Conservation (phyloP, 1,140 invertebrate species). For the Ostrea denselamellosa region DNA sequence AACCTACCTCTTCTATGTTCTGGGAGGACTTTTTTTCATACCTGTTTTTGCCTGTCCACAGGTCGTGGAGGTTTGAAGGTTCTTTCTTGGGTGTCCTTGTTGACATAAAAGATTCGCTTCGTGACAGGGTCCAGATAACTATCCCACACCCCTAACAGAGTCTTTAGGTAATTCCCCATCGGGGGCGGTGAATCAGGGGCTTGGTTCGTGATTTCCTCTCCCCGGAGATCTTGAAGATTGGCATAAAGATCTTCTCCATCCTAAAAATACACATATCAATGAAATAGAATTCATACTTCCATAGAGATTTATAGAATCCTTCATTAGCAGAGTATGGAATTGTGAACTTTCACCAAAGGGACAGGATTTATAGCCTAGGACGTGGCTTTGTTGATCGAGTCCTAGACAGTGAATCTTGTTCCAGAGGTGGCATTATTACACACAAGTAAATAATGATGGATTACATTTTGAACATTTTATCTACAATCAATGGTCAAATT, state of each 20-base stretch:
- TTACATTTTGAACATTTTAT: no score
- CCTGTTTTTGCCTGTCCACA: slow-evolving; percentile 55
- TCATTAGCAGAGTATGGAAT: no score
- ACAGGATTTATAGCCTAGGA: no score
- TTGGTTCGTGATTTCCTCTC: neutral
- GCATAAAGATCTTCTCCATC: slow-evolving; percentile 46
- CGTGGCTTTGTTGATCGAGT: no score
- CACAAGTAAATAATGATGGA: no score
- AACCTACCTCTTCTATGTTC: neutral
- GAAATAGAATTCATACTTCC: neutral
- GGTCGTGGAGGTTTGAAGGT: slow-evolving; percentile 67
- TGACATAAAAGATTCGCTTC: slow-evolving; percentile 62
- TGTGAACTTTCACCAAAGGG: no score
- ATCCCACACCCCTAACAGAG: slow-evolving; percentile 64
- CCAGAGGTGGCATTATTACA: no score
- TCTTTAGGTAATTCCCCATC: slow-evolving; percentile 57
- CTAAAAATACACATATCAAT: slow-evolving; percentile 34
- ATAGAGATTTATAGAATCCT: no score
- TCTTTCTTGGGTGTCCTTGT: slow-evolving; percentile 64
- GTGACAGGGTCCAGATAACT: slow-evolving; percentile 61
- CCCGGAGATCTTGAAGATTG: slow-evolving; percentile 30
- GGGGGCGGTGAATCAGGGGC: slow-evolving; percentile 46
- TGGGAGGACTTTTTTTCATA: neutral
- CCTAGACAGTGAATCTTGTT: no score
- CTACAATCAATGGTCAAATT: no score